These are phyloP conservation scores for Pentamera pediparva DNA, from an alignment of 53 echinoderm and acorn worm genomes.

Conservation along the genomic window DNA sequence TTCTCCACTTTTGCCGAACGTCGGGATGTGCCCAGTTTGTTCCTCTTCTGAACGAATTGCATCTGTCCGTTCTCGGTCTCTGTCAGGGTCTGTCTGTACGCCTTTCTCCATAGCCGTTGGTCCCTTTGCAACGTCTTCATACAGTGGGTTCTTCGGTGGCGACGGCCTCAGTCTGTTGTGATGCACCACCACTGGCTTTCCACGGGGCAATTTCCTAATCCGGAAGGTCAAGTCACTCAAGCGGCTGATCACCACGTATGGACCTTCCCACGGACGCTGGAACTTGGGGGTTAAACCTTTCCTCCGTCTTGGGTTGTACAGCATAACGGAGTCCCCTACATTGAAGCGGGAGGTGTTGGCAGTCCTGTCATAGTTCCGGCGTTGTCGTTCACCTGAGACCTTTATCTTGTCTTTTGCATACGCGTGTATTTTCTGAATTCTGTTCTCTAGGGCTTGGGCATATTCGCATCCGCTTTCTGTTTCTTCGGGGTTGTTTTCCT, in stretches of 20 bases:
- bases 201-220: not conserved
- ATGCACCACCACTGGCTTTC: slow-evolving; percentile 5
- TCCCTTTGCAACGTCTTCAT: not conserved
- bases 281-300: slow-evolving; percentile 13
- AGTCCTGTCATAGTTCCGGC: too few species aligned
- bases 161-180: slow-evolving; percentile 6
- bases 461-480: too few species aligned
- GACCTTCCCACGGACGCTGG: slow-evolving; percentile 18
- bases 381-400: too few species aligned
- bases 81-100: not conserved
- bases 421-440: too few species aligned
- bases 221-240: slow-evolving; percentile 19
- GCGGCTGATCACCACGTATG: slow-evolving; percentile 5
- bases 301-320: not conserved
- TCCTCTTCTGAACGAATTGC: not conserved
- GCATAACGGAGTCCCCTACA: not conserved
- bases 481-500: too few species aligned
- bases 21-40: too few species aligned
- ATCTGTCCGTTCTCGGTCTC: not conserved
- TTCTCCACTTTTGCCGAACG: too few species aligned
- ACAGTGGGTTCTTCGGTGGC: not conserved
- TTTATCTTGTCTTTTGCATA: too few species aligned
- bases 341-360: too few species aligned
- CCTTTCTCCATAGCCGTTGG: not conserved
- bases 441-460: too few species aligned